Evolutionary conservation across 2,797 vertebrate species (phyloP), one percentile per base, ranked within the genome.

Genomic region (Sebastes alutus): DNA sequence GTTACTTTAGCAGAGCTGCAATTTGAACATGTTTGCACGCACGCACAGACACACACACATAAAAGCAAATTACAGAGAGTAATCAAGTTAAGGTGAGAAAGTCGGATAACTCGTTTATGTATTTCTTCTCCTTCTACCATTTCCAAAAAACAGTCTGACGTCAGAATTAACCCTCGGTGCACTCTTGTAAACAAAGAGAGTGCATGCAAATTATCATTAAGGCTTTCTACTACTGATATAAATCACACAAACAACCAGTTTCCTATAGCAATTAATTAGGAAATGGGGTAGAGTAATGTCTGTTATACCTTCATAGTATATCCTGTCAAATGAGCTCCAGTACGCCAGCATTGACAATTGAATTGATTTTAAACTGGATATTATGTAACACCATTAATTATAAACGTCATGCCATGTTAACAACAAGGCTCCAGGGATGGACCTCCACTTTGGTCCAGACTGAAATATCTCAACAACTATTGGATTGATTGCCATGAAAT

Each of bases 31-130:
- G 4, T 59, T 49, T 62, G 82, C 60, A 74, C 10, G 11, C 23
- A 16, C 32, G 18, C 35, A 10, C 14, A 59, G 13, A 59, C 7
- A 68, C 69, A 54, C 55, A 74, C 62, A 25, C 59, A 56, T 38
- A 60, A 77, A 79, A 83, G 75, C 75, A 87, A 62, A 83, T 89
- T 87, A 89, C 60, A 29, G 22, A 29, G 62, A 55, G 27, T 85
- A 90, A 89, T 93, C 87, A 84, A 74, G 72, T 92, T 88, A 88
- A 86, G 66, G 78, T 78, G 78, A 87, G 61, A 82, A 85, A 87
- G 66, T 83, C n/a, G 7, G 71, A 65, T 80, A 84, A 89, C 72
- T 82, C 56, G 30, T 81, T 90, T 84, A 82, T 52, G 52, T 27
- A 30, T 74, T 84, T 82, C 35, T 49, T 49, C 13, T 38, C 60